A percentile compares a stretch with the other conserved stretches of the same genome.
These are phyloP conservation scores for Magallana ariakensis DNA, from an alignment of 1,140 invertebrate species.

Conservation along the genomic window DNA sequence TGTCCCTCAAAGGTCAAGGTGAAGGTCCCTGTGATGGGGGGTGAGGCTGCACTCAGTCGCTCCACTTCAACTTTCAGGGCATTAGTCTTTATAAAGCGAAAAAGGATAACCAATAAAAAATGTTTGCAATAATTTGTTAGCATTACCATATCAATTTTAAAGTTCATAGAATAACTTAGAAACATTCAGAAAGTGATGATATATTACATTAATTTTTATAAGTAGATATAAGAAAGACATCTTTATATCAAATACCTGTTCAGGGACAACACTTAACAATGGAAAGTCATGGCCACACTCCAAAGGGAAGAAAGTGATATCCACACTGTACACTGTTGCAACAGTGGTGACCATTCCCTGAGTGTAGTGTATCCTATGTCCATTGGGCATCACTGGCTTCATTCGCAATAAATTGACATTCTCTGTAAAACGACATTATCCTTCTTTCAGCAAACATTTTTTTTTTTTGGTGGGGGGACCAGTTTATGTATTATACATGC, in stretches of 20 bases:
- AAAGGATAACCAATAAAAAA: background rate
- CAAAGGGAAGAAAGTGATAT: constrained; percentile 56
- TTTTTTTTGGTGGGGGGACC: too few relatives aligned
- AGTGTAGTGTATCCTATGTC: background rate
- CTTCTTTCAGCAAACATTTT: background rate
- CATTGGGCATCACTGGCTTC: constrained; percentile 58
- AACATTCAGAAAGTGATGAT: too few relatives aligned
- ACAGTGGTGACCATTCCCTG: background rate
- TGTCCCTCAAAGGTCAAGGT: constrained; percentile 57
- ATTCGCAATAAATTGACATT: constrained; percentile 49
- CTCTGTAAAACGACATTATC: constrained; percentile 27
- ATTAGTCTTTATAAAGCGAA: background rate
- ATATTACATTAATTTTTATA: too few relatives aligned
- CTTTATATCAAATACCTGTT: constrained; percentile 45
- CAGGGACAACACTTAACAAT: constrained; percentile 47
- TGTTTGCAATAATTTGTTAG: too few relatives aligned
- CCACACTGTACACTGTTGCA: background rate
- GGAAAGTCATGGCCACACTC: constrained; percentile 65
- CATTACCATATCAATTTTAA: too few relatives aligned
- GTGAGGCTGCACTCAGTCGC: constrained; percentile 56
- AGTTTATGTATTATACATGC: too few relatives aligned
- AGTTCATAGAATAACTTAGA: too few relatives aligned
- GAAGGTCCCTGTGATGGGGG: constrained; percentile 64
- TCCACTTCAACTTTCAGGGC: constrained; percentile 3
- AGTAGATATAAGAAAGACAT: too few relatives aligned